Percentiles rank a stretch among this genome's conserved stretches.
Evolutionary conservation across 2,113 vertebrate species (phyloP).

Genomic region (Oryzias melastigma): DNA sequence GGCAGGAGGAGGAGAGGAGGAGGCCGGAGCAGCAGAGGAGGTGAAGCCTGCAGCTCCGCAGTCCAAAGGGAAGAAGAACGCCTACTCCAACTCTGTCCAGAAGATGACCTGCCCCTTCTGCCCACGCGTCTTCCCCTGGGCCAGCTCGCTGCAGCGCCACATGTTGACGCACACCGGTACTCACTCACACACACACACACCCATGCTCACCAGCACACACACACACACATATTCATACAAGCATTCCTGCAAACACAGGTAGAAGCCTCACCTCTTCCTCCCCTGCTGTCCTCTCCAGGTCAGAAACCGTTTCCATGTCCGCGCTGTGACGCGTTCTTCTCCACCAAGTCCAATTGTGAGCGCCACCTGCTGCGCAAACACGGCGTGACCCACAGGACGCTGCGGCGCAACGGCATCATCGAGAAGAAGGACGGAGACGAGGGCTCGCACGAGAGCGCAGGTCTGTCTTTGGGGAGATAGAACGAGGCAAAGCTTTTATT

Average conservation of each 20-base stretch:
- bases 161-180: conserved; percentile 96
- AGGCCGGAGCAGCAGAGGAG: conserved; percentile 37
- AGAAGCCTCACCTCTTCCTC: not conserved
- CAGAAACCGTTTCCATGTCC: conserved; percentile 87
- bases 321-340: conserved; percentile 84
- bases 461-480: conserved; percentile 36
- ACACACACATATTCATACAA: not conserved
- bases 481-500: not conserved
- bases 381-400: conserved; percentile 78
- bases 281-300: conserved; percentile 53
- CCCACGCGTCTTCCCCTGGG: conserved; percentile 92
- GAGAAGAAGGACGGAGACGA: conserved; percentile 73
- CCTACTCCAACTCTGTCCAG: conserved; percentile 91
- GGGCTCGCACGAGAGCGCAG: conserved; percentile 78
- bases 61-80: conserved; percentile 84
- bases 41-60: conserved; percentile 20
- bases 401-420: conserved; percentile 80
- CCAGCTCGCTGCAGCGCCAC: conserved; percentile 92
- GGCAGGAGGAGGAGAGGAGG: conserved; percentile 66
- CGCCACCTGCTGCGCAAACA: conserved; percentile 88
- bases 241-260: not conserved
- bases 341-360: conserved; percentile 89
- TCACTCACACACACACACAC: conserved; percentile 86
- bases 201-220: not conserved
- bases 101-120: conserved; percentile 93